Base-by-base conservation (phyloP, 2,888 invertebrate species). In the Leptothorax acervorum region DNA sequence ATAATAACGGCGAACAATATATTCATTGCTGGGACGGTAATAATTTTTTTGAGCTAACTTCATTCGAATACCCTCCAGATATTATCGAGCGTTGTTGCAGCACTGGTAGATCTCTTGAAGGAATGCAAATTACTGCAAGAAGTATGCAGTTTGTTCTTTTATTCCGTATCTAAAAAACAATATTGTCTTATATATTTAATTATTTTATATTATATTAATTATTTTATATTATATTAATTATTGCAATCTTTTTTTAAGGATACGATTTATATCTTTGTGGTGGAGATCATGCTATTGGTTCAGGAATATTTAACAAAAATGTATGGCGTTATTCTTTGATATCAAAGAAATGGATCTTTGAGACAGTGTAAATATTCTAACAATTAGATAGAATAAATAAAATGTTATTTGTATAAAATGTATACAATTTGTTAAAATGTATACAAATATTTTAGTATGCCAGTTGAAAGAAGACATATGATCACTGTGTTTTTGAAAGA, bases 311-410 rank as follows among this genome's bases (percentile, higher is more conserved):
- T 73, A 92, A 92, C 70, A 88, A 85, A 42, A 85, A 85, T 3
- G 87, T 94, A 51, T 92, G 92, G 92, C 92, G 93, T 5, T 94
- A 93, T 55, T 93, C 93, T 70, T 81, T 93, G 11, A 83, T 94
- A 53, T 91, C 92, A 8, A 92, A 92, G 45, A 92, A 91, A 42
- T 94, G 93, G 93, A 92, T 91, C 79, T 91, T 91, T 11, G 82
- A 91, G 0, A 86, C 92, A 71, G 89, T 84, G 90, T 93, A 86
- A 68, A 83, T 87, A 55, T n/a, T 3, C 35, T 60, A 39, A 39
- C 0, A 0, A 9, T 42, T 55, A 18, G 42, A 1, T 28, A n/a
- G 9, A 55, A 6, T 28, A 53, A 53, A 60, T 55, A 39, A 5
- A n/a, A 57, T 57, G 6, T 31, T 42, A n/a, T n/a, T n/a, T 35